Evolutionary conservation across 2,888 invertebrate genomes (phyloP).

Genomic region (Drepana falcataria): DNA sequence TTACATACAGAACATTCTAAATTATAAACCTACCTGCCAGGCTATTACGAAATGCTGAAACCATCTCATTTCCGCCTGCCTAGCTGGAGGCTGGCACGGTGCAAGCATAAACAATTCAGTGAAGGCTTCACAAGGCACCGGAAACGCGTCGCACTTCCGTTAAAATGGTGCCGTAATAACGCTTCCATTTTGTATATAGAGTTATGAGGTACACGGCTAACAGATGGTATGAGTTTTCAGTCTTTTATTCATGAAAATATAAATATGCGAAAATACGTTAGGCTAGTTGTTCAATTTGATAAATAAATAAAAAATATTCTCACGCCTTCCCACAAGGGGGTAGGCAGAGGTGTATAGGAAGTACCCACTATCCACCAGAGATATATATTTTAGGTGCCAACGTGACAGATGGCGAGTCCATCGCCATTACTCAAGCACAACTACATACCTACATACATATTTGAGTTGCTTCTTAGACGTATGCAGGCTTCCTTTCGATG

Average conservation of each 20-base stretch:
- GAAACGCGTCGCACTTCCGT: slow-evolving; percentile 13
- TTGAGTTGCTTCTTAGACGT: too few relatives aligned
- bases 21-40: neutral
- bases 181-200: slow-evolving; percentile 11
- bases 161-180: slow-evolving; percentile 8
- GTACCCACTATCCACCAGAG: too few relatives aligned
- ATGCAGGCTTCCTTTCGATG: too few relatives aligned
- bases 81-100: neutral
- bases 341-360: too few relatives aligned
- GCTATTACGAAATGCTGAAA: neutral
- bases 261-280: too few relatives aligned
- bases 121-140: slow-evolving; percentile 5
- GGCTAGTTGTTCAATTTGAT: too few relatives aligned
- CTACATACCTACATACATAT: too few relatives aligned
- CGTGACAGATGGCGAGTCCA: too few relatives aligned
- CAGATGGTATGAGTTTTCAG: neutral
- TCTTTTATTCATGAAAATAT: neutral
- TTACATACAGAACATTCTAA: neutral
- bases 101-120: slow-evolving; percentile 15
- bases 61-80: neutral
- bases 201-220: neutral
- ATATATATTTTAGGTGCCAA: too few relatives aligned
- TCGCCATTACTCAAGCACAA: too few relatives aligned
- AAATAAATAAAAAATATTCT: too few relatives aligned
- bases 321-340: too few relatives aligned